A percentile compares a stretch with the other conserved stretches of the same genome.
phyloP scores from a whole-genome alignment of 2,797 vertebrate species.

The Pitangus sulphuratus region DNA sequence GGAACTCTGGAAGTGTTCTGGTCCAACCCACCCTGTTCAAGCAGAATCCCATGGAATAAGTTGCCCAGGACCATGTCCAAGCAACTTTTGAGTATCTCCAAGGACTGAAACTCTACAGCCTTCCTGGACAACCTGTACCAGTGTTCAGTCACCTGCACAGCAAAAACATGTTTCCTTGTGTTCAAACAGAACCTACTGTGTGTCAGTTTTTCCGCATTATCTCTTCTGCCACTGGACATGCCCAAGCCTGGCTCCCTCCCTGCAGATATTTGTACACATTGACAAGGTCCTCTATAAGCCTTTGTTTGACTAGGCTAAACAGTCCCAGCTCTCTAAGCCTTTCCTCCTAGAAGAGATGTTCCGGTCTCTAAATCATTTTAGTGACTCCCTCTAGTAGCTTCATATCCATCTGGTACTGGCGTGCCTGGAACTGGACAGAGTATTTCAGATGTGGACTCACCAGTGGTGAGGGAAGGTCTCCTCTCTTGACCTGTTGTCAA shows the following conservation, averaged over 20 bases:
- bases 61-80: neutral
- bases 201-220: neutral
- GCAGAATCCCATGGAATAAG: neutral
- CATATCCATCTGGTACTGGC: neutral
- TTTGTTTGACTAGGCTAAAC: neutral
- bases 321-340: neutral
- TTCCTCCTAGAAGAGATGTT: neutral
- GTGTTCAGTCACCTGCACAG: neutral
- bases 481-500: neutral
- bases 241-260: neutral
- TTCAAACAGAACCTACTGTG: neutral
- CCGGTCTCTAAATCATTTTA: neutral
- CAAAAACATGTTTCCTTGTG: neutral
- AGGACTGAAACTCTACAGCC: neutral
- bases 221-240: neutral
- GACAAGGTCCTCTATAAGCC: neutral
- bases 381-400: neutral
- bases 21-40: neutral
- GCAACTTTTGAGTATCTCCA: neutral
- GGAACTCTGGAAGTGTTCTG: neutral
- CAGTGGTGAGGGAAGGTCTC: neutral
- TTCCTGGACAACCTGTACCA: neutral
- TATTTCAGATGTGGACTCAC: neutral
- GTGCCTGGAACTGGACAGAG: neutral
- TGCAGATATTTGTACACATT: neutral